Evolutionary conservation across 2,113 vertebrate species (phyloP).

Genomic region (Phoxinus phoxinus): DNA sequence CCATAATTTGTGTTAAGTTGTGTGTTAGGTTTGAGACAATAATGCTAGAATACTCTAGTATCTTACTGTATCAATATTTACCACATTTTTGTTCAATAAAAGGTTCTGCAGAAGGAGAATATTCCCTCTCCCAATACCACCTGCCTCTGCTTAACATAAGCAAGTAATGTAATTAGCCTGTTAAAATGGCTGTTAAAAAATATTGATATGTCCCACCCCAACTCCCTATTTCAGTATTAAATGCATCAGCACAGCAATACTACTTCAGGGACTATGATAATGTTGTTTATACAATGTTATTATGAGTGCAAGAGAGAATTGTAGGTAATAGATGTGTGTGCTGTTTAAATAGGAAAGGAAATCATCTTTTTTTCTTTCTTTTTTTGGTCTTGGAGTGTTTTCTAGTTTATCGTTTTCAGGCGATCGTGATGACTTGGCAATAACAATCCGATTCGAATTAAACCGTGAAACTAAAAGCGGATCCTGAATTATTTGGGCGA

Average conservation of each 20-base stretch:
- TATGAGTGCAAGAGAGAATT: background rate
- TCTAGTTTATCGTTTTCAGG: conserved; percentile 8
- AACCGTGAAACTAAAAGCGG: conserved; percentile 22
- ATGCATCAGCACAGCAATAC: background rate
- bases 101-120: background rate
- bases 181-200: background rate
- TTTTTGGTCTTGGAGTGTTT: background rate
- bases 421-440: background rate
- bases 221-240: background rate
- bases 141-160: background rate
- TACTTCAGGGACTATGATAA: background rate
- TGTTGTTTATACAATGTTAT: background rate
- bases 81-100: background rate
- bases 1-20: too few relatives aligned
- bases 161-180: background rate
- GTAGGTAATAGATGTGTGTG: background rate
- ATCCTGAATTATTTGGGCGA: background rate
- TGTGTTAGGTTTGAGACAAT: background rate
- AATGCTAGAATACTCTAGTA: background rate
- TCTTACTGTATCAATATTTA: background rate
- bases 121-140: background rate
- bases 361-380: background rate
- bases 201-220: background rate
- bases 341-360: background rate
- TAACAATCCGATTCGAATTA: conserved; percentile 15